Percentiles rank a stretch among this genome's conserved stretches.
phyloP scores from a whole-genome alignment of 1,140 invertebrate species.

The Ceratitis capitata region DNA sequence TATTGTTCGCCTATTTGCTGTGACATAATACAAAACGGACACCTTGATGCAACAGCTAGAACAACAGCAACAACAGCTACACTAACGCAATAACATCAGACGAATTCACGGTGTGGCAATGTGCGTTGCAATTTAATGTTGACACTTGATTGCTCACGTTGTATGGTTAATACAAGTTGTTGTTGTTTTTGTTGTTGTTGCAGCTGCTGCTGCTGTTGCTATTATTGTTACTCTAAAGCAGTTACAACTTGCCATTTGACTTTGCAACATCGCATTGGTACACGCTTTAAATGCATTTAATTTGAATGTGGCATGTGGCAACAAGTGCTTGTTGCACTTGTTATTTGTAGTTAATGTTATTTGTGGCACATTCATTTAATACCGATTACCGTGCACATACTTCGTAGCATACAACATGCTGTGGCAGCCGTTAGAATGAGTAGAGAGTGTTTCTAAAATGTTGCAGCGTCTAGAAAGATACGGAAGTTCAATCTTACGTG shows the following conservation, averaged over 20 bases:
- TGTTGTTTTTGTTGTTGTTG: too few species aligned
- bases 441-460: background rate
- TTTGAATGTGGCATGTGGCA: constrained; percentile 31
- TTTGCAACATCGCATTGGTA: background rate
- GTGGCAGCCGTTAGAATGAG: background rate
- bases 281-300: constrained; percentile 19
- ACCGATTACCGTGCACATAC: background rate
- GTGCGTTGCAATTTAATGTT: constrained; percentile 16
- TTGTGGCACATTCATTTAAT: background rate
- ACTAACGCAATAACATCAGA: too few species aligned
- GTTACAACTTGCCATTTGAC: too few species aligned
- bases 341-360: constrained; percentile 36
- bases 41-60: background rate
- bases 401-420: background rate
- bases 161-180: too few species aligned
- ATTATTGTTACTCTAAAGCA: background rate
- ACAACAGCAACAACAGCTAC: too few species aligned
- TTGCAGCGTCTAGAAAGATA: background rate
- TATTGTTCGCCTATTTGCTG: constrained; percentile 28
- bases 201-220: background rate
- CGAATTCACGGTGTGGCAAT: background rate
- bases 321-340: constrained; percentile 36
- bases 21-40: constrained; percentile 17
- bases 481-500: too few species aligned
- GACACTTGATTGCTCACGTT: constrained; percentile 22